Evolutionary conservation across 1,140 invertebrate species (phyloP), one percentile per base, ranked within the genome.

Genomic region (Brachionus sp.): DNA sequence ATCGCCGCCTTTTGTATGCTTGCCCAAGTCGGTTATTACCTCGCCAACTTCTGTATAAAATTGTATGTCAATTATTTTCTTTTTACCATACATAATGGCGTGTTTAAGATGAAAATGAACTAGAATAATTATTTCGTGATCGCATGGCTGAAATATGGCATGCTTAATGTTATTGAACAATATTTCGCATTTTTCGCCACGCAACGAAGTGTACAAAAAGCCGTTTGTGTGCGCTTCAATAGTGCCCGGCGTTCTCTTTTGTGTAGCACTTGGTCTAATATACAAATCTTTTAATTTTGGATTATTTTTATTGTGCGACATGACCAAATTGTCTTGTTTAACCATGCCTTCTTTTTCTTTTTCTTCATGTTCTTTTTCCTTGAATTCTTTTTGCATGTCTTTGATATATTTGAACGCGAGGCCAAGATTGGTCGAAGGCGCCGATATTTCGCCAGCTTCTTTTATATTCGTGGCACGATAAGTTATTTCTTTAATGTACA

Each of bases 41-140:
- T 99, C 98, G 86, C 98, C 98, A 75, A 99, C 98, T 90, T 99
- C 98, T 0, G 97, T 99, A 88, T 98, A 99, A 90, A 99, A 99
- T 87, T 99, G 97, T 3, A 99, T 96, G 90, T 99, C 97, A 5
- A 95, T 92, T 86, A 99, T 97, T 87, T 99, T 99, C 90, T 98
- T 98, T 89, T 99, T 99, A 84, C 96, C 96, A 91, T 98, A 98
- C 94, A 98, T 94, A 84, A 99, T 98, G 35, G 96, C 95, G 89
- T 98, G 95, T 92, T 93, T 85, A 5, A 99, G 91, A 91, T 98
- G 95, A 88, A 99, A 99, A 91, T 99, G 98, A 64, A 99, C 90
- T 6, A 99, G 89, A 87, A 99, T 99, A 77, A 99, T 98, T 96
- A 99, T 98, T 91, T 99, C 98, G 83, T 95, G 94, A 89, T 99